Conservation (phyloP, 2,113 vertebrate species). For the Argyrosomus japonicus region DNA sequence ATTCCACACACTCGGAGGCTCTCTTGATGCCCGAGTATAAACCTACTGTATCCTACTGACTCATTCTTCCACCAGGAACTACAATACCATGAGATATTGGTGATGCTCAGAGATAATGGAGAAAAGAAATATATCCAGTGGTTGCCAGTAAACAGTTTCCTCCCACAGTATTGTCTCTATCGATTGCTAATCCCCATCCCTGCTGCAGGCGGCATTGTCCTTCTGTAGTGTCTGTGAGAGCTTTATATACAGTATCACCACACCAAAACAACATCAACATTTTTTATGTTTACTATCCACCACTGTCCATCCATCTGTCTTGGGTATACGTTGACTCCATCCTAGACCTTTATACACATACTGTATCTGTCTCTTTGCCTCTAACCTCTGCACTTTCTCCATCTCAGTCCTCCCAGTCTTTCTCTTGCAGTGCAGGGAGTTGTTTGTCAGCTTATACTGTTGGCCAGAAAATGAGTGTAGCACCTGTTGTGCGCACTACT, state of each 20-base stretch:
- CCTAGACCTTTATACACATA: not conserved
- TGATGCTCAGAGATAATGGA: slow-evolving; percentile 17
- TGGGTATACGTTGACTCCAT: not conserved
- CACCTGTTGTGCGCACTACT: not conserved
- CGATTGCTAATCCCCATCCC: slow-evolving; percentile 27
- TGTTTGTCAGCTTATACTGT: slow-evolving; percentile 1
- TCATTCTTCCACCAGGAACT: not conserved
- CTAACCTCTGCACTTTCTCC: slow-evolving; percentile 5
- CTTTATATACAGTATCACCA: slow-evolving; percentile 2
- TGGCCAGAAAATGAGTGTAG: not conserved
- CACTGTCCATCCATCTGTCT: not conserved
- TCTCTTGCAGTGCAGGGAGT: not conserved
- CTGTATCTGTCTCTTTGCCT: not conserved
- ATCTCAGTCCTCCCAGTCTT: not conserved
- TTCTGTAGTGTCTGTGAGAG: not conserved
- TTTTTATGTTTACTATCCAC: not conserved
- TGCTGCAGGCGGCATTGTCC: not conserved
- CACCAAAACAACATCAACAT: not conserved
- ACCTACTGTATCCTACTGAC: slow-evolving; percentile 14
- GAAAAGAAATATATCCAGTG: slow-evolving; percentile 28
- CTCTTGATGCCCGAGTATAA: not conserved
- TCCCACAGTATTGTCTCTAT: slow-evolving; percentile 7
- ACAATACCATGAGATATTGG: slow-evolving; percentile 7
- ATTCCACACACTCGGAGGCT: slow-evolving; percentile 7
- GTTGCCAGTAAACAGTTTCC: slow-evolving; percentile 11